Evolutionary conservation across 2,113 vertebrate genomes (phyloP).

Genomic region (Channa maculata): DNA sequence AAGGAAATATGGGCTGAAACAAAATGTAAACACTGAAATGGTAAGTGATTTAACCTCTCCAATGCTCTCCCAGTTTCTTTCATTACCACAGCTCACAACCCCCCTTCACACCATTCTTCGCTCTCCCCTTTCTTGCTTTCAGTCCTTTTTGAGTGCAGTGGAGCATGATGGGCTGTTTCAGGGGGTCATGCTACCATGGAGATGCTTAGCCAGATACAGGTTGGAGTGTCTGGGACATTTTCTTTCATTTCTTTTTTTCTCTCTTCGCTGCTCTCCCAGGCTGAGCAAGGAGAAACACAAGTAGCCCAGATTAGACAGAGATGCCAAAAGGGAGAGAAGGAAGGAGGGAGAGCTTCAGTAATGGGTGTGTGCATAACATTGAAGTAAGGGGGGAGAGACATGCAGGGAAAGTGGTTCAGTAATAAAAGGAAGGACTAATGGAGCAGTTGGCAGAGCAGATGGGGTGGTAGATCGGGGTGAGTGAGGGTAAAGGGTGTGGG

Average conservation of each 20-base stretch:
- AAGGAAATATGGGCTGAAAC: slow-evolving; percentile 18
- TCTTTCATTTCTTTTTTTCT: slow-evolving; percentile 54
- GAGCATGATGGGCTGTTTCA: slow-evolving; percentile 74
- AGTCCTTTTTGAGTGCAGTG: slow-evolving; percentile 73
- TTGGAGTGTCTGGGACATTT: slow-evolving; percentile 66
- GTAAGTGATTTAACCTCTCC: slow-evolving; percentile 53
- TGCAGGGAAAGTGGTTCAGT: slow-evolving; percentile 58
- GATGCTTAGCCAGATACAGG: slow-evolving; percentile 75
- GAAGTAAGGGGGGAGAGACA: slow-evolving; percentile 40
- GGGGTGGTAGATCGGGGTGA: slow-evolving; percentile 51
- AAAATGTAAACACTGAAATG: slow-evolving; percentile 44
- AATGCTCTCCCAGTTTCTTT: slow-evolving; percentile 38
- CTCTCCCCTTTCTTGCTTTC: slow-evolving; percentile 44
- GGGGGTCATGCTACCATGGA: slow-evolving; percentile 76
- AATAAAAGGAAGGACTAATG: slow-evolving; percentile 60
- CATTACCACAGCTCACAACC: slow-evolving; percentile 12
- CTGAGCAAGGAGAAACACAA: slow-evolving; percentile 61
- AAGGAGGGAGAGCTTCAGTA: slow-evolving; percentile 35
- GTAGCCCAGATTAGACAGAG: slow-evolving; percentile 48
- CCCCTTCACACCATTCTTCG: slow-evolving; percentile 31
- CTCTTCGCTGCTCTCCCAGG: slow-evolving; percentile 55
- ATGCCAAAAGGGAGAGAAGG: slow-evolving; percentile 26
- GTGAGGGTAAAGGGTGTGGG: slow-evolving; percentile 57
- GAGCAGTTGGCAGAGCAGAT: slow-evolving; percentile 71
- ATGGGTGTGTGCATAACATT: slow-evolving; percentile 42